phyloP scores from a whole-genome alignment of 2,888 invertebrate genomes.

The Drosophila infuscata region DNA sequence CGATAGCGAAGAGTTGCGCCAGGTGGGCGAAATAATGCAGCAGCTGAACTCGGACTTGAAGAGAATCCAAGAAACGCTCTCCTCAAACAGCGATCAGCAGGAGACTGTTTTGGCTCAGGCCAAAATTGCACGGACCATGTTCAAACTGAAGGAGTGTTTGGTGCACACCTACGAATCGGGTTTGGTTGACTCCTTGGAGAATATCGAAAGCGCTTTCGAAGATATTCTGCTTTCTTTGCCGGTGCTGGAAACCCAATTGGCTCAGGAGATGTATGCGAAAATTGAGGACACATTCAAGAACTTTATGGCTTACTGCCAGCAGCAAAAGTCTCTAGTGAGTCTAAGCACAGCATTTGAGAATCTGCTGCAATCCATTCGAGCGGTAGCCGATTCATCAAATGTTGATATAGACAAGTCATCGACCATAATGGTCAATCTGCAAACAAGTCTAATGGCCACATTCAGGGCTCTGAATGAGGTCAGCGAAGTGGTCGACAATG shows the following conservation, averaged over 20 bases:
- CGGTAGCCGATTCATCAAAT: constrained; percentile 63
- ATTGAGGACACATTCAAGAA: constrained; percentile 73
- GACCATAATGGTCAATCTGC: constrained; percentile 74
- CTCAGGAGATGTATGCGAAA: constrained; percentile 85
- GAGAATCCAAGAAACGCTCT: constrained; percentile 64
- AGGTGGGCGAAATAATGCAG: constrained; percentile 74
- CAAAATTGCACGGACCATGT: constrained; percentile 81
- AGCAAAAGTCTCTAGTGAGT: constrained; percentile 46
- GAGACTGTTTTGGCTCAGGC: constrained; percentile 71
- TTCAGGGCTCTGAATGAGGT: constrained; percentile 80
- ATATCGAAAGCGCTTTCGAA: constrained; percentile 83
- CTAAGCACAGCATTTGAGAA: constrained; percentile 58
- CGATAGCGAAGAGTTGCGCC: constrained; percentile 66
- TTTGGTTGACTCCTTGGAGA: constrained; percentile 79
- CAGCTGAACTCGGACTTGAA: constrained; percentile 76
- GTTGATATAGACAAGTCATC: constrained; percentile 82
- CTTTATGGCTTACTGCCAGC: constrained; percentile 46
- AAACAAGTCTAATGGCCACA: constrained; percentile 80
- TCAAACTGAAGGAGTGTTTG: constrained; percentile 83
- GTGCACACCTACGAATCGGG: constrained; percentile 83
- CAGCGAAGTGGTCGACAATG: constrained; percentile 66
- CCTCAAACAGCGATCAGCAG: constrained; percentile 59
- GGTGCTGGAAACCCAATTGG: constrained; percentile 85
- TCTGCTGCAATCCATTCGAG: constrained; percentile 64
- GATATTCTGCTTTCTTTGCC: constrained; percentile 82